These are phyloP conservation scores for Lepidurus arcticus DNA, from an alignment of 1,140 invertebrate genomes.

Conservation along the genomic window DNA sequence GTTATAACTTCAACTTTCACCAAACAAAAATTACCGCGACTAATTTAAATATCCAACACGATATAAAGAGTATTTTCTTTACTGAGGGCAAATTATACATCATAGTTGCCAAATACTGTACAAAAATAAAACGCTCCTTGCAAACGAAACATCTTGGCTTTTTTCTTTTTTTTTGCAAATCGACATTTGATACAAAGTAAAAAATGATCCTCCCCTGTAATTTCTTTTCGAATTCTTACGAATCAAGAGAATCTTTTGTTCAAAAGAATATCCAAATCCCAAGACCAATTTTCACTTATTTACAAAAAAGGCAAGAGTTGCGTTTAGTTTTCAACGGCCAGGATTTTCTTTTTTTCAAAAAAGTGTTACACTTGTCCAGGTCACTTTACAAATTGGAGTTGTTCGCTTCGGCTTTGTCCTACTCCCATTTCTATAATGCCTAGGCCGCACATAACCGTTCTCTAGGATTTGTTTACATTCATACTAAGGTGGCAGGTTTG, in stretches of 20 bases:
- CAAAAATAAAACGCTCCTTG: background rate
- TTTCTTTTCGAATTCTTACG: too few relatives aligned
- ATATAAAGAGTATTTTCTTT: background rate
- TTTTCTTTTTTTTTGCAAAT: too few relatives aligned
- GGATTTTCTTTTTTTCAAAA: background rate
- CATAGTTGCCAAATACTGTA: background rate
- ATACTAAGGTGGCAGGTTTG: slow-evolving; percentile 18
- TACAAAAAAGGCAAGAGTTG: background rate
- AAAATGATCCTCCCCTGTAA: too few relatives aligned
- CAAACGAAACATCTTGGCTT: background rate
- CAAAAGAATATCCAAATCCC: background rate
- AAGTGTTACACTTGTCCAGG: background rate
- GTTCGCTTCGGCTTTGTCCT: background rate
- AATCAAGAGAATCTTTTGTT: too few relatives aligned
- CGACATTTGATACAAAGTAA: too few relatives aligned
- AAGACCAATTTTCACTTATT: background rate
- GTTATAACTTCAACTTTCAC: background rate
- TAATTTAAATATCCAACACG: background rate
- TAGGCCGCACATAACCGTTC: too few relatives aligned
- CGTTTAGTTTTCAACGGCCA: background rate
- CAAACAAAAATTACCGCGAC: background rate
- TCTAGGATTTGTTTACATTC: too few relatives aligned
- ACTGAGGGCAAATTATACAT: background rate
- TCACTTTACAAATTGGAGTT: slow-evolving; percentile 18
- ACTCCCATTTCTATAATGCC: background rate